Evolutionary conservation across 2,888 invertebrate species (phyloP).

Genomic region (Drosophila lacicola): DNA sequence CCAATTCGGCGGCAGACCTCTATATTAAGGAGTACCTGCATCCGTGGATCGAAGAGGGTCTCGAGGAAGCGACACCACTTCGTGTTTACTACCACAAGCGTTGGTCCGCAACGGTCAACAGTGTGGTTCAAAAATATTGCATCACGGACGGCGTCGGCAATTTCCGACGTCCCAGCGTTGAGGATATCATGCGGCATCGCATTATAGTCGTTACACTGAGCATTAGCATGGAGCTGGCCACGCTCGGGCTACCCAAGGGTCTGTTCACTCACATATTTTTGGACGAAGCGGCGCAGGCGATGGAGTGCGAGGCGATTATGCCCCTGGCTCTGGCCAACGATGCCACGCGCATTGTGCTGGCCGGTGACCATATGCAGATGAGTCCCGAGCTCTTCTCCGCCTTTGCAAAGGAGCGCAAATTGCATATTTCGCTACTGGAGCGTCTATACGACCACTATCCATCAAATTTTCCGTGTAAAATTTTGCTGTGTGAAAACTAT

Average conservation of each 20-base stretch:
- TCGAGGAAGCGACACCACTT: slow-evolving; percentile 89
- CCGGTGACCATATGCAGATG: slow-evolving; percentile 94
- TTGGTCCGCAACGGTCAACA: slow-evolving; percentile 91
- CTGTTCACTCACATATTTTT: slow-evolving; percentile 91
- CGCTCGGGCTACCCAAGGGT: slow-evolving; percentile 89
- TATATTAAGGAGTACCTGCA: slow-evolving; percentile 94
- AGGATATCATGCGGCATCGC: slow-evolving; percentile 89
- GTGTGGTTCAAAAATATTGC: slow-evolving; percentile 90
- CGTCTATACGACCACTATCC: slow-evolving; percentile 92
- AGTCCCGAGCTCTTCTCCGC: slow-evolving; percentile 93
- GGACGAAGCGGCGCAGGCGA: slow-evolving; percentile 94
- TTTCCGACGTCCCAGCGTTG: slow-evolving; percentile 89
- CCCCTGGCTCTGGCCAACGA: slow-evolving; percentile 90
- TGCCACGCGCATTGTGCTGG: slow-evolving; percentile 91
- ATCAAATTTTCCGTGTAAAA: slow-evolving; percentile 90
- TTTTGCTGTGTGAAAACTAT: slow-evolving; percentile 93
- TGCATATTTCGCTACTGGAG: slow-evolving; percentile 91
- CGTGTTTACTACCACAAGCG: slow-evolving; percentile 92
- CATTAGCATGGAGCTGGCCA: slow-evolving; percentile 91
- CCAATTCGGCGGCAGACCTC: slow-evolving; percentile 94
- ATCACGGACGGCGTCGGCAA: slow-evolving; percentile 88
- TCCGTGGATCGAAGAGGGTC: slow-evolving; percentile 89
- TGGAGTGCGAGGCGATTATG: slow-evolving; percentile 94
- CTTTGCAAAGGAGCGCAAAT: slow-evolving; percentile 89
- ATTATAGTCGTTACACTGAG: slow-evolving; percentile 92